Conservation (phyloP, 2,888 invertebrate genomes). For the Phortica okadai region DNA sequence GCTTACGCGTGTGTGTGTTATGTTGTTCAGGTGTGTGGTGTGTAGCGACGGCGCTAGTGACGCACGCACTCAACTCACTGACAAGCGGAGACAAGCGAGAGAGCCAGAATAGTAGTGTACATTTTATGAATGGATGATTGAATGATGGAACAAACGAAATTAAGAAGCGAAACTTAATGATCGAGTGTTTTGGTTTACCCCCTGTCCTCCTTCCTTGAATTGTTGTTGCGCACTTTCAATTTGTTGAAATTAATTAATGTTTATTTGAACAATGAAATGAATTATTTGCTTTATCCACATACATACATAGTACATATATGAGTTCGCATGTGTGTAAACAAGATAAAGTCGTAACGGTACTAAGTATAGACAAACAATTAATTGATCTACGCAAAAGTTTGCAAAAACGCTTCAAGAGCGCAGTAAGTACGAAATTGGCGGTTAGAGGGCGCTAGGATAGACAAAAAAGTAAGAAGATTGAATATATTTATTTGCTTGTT, state of each 20-base stretch:
- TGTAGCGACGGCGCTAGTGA: not conserved
- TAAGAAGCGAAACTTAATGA: conserved; percentile 40
- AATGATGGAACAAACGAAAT: conserved; percentile 48
- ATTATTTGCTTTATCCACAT: conserved; percentile 40
- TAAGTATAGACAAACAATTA: conserved; percentile 18
- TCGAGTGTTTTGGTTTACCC: conserved; percentile 34
- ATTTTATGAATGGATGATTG: conserved; percentile 4
- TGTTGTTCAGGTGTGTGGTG: too few relatives aligned
- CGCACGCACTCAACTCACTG: not conserved
- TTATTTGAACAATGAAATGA: conserved; percentile 67
- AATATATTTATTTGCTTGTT: too few relatives aligned
- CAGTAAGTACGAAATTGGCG: too few relatives aligned
- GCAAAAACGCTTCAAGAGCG: not conserved
- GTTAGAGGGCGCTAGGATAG: too few relatives aligned
- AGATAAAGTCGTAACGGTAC: conserved; percentile 8
- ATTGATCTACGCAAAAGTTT: not conserved
- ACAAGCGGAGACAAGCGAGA: too few relatives aligned
- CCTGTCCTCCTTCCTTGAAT: not conserved
- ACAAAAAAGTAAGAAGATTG: too few relatives aligned
- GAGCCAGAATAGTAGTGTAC: too few relatives aligned
- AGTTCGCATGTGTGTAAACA: conserved; percentile 42
- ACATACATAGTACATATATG: conserved; percentile 51
- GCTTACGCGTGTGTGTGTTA: too few relatives aligned
- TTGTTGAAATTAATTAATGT: conserved; percentile 69
- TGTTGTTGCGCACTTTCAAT: conserved; percentile 53